Evolutionary conservation across 2,888 invertebrate genomes (phyloP).

Genomic region (Cremastinae sp.): DNA sequence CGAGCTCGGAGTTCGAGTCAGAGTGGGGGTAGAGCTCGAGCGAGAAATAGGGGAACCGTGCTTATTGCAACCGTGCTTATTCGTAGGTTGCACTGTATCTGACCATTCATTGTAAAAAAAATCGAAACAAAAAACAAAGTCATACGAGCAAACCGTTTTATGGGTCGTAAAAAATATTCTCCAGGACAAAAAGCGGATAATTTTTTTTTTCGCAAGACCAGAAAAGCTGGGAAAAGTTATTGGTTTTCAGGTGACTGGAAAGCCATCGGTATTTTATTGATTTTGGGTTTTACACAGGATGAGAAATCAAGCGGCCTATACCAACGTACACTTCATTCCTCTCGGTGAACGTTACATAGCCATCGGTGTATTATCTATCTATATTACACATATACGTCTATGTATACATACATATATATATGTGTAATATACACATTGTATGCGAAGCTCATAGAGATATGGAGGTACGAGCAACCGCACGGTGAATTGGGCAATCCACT

Average conservation of each 20-base stretch:
- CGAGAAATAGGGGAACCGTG: no score
- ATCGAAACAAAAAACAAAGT: background rate
- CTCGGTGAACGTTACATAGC: conserved; percentile 11
- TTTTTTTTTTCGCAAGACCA: background rate
- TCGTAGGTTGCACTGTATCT: no score
- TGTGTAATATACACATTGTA: no score
- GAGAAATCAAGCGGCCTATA: conserved; percentile 44
- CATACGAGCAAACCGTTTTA: no score
- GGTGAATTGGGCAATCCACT: conserved; percentile 55
- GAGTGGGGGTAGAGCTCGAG: no score
- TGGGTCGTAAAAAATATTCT: background rate
- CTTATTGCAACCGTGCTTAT: no score
- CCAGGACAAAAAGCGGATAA: background rate
- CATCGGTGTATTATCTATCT: background rate
- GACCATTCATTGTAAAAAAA: background rate
- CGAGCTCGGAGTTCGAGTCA: no score
- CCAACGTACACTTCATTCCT: conserved; percentile 26
- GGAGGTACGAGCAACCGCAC: conserved; percentile 45
- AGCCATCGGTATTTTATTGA: conserved; percentile 40
- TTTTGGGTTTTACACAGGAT: conserved; percentile 24
- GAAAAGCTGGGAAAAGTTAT: background rate
- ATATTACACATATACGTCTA: no score
- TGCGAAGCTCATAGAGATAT: conserved; percentile 14
- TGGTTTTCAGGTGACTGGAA: background rate
- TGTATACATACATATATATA: no score